Base-by-base conservation (phyloP, 2,113 vertebrate species). In the Malurus melanocephalus region DNA sequence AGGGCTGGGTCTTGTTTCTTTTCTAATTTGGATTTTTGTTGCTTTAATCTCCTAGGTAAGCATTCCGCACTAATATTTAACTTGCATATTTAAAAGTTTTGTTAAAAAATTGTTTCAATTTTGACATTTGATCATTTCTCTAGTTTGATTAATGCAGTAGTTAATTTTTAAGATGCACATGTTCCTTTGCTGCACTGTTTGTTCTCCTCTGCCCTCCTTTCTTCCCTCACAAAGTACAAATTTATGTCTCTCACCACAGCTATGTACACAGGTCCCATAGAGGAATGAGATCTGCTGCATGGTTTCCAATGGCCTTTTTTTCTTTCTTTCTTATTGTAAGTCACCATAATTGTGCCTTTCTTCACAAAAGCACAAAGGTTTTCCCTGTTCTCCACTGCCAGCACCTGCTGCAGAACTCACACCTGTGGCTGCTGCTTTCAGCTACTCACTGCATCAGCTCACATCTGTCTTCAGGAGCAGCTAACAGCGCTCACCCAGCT, bases 401-500 rank as follows among this genome's bases (percentile, higher is more conserved):
- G 76, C 5, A 3, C 23, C 26, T 22, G 5, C 35, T 2, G 11
- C 10, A 26, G 49, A 52, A 77, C 10, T 61, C 71, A 2, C 23
- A 12, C 13, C 27, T 27, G 24, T 22, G 15, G 23, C 2, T 60
- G 65, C 55, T 64, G 46, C 51, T 48, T 64, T 43, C 32, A 30
- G 32, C 35, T 38, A 30, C 35, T 59, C 21, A 51, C 9, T 43
- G 42, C 35, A 68, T 26, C 22, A 66, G 53, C 38, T 81, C 17
- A 0, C 27, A 35, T 5, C 23, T 21, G 5, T 22, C 84, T 53
- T 72, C 69, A 33, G 0, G 0, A 38, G 15, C 17, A 61, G 46
- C 45, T 18, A 21, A 15, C 7, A 2, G 32, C 10, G 51, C 45
- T 82, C 0, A 3, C 28, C 64, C 0, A 3, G 13, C 51, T 53